Percentiles rank a stretch among this genome's conserved stretches.
Conservation (phyloP, 2,888 invertebrate genomes). For the Rhagonycha fulva region DNA sequence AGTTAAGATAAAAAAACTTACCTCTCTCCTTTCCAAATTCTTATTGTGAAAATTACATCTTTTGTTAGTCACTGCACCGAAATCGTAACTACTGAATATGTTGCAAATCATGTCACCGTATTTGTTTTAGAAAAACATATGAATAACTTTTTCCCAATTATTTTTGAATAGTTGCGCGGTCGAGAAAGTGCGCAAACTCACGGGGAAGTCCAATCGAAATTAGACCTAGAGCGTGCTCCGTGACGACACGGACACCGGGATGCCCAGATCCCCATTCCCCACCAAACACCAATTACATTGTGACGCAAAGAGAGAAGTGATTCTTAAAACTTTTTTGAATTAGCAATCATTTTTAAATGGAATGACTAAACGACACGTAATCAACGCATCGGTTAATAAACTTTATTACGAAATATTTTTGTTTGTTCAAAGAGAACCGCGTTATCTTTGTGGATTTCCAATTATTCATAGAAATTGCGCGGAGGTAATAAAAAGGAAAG, state of each 20-base stretch:
- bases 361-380: background rate
- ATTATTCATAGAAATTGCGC: background rate
- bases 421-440: background rate
- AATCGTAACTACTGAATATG: conserved; percentile 3
- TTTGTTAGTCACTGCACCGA: background rate
- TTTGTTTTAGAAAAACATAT: conserved; percentile 14
- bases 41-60: background rate
- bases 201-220: conserved; percentile 19
- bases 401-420: background rate
- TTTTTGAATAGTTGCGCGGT: conserved; percentile 17
- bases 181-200: conserved; percentile 13
- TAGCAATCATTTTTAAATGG: background rate
- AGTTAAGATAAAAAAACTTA: background rate
- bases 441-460: background rate
- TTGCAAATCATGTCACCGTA: conserved; percentile 9
- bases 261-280: conserved; percentile 19
- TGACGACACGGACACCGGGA: conserved; percentile 7
- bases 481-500: background rate
- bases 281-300: background rate
- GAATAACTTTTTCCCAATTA: conserved; percentile 18
- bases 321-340: background rate
- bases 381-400: background rate
- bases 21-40: background rate
- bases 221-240: background rate
- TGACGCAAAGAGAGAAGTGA: conserved; percentile 4